Conservation (phyloP, 2,113 vertebrate genomes). For the Triplophysa rosa region DNA sequence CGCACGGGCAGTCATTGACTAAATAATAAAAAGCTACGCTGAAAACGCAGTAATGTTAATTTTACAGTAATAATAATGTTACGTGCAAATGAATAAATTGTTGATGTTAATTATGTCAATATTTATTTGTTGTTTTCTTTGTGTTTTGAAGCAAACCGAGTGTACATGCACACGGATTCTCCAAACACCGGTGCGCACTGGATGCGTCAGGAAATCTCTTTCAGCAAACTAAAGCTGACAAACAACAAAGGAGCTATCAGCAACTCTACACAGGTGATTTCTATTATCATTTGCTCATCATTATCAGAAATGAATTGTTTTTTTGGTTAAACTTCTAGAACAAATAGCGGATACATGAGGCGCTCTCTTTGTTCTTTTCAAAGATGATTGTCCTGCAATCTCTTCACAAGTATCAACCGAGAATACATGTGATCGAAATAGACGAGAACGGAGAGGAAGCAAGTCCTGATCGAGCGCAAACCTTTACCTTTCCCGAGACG, state of each 20-base stretch:
- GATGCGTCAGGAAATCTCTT: conserved; percentile 89
- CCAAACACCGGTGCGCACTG: conserved; percentile 88
- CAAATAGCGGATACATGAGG: background rate
- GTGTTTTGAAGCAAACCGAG: conserved; percentile 75
- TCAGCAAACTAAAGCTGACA: conserved; percentile 86
- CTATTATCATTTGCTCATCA: background rate
- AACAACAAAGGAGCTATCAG: conserved; percentile 88
- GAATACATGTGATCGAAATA: conserved; percentile 85
- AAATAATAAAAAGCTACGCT: background rate
- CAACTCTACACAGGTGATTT: conserved; percentile 82
- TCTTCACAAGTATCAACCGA: conserved; percentile 86
- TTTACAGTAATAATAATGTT: background rate
- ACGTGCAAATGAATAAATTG: conserved; percentile 2
- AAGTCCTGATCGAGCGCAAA: conserved; percentile 81
- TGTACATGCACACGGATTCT: conserved; percentile 87
- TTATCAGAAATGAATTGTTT: background rate
- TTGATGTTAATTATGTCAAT: background rate
- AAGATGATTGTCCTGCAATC: conserved; percentile 90
- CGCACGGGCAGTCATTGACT: background rate
- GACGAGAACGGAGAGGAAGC: conserved; percentile 85
- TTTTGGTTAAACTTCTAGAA: background rate
- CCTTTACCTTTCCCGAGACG: conserved; percentile 87
- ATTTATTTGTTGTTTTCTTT: conserved; percentile 46
- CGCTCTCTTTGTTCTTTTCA: conserved; percentile 25
- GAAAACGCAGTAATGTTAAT: no score